phyloP scores from a whole-genome alignment of 2,888 invertebrate genomes.

The Allolobophora icterica region DNA sequence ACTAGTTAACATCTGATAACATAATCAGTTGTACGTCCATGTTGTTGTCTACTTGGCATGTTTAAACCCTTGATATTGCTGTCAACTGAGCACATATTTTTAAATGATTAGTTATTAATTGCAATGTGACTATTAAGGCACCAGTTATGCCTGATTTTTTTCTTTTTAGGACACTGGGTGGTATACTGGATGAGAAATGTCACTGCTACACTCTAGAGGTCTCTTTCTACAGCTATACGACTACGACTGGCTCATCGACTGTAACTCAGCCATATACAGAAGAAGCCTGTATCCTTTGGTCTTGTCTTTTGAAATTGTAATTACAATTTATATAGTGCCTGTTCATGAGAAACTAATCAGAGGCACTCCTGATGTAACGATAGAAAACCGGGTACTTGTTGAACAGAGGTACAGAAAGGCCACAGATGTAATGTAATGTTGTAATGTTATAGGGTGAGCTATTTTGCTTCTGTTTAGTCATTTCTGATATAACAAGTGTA shows the following conservation, averaged over 20 bases:
- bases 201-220: slow-evolving; percentile 90
- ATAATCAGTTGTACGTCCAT: no score
- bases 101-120: neutral
- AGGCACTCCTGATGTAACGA: neutral
- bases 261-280: slow-evolving; percentile 82
- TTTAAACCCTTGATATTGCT: no score
- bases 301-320: neutral
- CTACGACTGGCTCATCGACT: slow-evolving; percentile 70
- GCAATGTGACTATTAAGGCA: neutral
- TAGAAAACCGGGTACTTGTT: neutral
- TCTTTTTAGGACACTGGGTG: slow-evolving; percentile 63
- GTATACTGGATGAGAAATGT: slow-evolving; percentile 75
- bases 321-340: neutral
- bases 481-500: neutral
- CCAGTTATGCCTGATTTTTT: neutral
- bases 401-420: neutral
- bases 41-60: no score
- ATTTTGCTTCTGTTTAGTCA: neutral
- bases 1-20: no score
- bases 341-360: neutral
- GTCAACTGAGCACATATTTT: no score
- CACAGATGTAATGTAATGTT: no score
- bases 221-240: slow-evolving; percentile 86
- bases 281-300: slow-evolving; percentile 87
- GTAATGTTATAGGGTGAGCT: no score